phyloP scores from a whole-genome alignment of 2,888 invertebrate genomes.

The Geophilus truncorum region DNA sequence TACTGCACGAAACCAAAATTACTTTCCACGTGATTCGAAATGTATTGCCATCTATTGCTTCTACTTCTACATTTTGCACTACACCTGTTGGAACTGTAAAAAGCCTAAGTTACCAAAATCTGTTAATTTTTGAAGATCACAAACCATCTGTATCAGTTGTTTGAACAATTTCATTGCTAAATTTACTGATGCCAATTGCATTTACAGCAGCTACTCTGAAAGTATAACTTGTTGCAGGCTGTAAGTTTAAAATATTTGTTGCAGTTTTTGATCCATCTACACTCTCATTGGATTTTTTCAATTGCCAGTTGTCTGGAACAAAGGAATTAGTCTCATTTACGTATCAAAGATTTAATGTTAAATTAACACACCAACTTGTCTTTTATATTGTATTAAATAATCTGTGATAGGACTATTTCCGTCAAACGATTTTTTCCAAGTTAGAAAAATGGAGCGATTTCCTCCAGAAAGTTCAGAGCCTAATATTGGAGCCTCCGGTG shows the following conservation, averaged over 20 bases:
- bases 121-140: background rate
- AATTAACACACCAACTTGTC: background rate
- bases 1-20: too few species aligned
- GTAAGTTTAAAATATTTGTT: conserved; percentile 25
- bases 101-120: background rate
- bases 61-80: background rate
- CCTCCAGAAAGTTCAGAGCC: background rate
- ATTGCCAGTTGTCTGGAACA: conserved; percentile 1
- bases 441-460: background rate
- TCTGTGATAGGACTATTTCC: background rate
- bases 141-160: conserved; percentile 35
- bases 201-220: conserved; percentile 37
- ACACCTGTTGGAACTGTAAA: background rate
- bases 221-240: conserved; percentile 32
- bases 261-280: conserved; percentile 33
- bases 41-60: conserved; percentile 2
- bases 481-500: background rate
- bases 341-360: background rate
- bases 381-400: background rate
- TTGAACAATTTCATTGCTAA: conserved; percentile 28
- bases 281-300: background rate
- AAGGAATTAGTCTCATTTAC: too few species aligned
- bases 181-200: conserved; percentile 34
- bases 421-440: background rate
- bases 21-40: conserved; percentile 17